phyloP scores from a whole-genome alignment of 2,888 invertebrate species.

The Acanthopleura granulata region DNA sequence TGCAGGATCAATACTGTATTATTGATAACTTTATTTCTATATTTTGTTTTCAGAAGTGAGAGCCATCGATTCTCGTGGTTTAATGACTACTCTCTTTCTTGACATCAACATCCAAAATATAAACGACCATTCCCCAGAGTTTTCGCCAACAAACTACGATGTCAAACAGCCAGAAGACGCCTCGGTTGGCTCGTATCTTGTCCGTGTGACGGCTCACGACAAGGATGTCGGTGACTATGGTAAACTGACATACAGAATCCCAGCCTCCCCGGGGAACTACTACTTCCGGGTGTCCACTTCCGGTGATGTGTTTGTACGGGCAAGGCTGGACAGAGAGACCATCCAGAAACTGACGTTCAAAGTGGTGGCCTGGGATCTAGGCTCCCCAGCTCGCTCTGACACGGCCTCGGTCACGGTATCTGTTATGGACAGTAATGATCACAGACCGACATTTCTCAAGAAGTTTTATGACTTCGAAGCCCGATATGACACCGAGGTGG shows the following conservation, averaged over 20 bases:
- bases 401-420: background rate
- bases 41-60: background rate
- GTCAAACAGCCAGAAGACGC: background rate
- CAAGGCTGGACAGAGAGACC: background rate
- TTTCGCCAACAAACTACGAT: background rate
- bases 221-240: slow-evolving; percentile 14
- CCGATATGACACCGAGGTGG: background rate
- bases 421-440: background rate
- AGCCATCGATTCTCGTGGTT: background rate
- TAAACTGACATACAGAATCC: background rate
- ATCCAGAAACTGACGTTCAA: background rate
- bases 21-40: too few species aligned
- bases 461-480: slow-evolving; percentile 4
- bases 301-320: background rate
- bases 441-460: slow-evolving; percentile 3
- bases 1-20: too few species aligned
- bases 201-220: background rate
- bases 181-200: background rate
- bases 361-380: background rate
- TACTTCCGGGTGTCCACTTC: background rate
- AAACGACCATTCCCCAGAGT: slow-evolving; percentile 3
- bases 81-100: background rate
- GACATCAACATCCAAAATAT: background rate
- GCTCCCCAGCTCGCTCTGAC: background rate
- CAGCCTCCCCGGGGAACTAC: background rate